These are phyloP conservation scores for Centropristis striata DNA, from an alignment of 2,113 vertebrate species.

Conservation along the genomic window DNA sequence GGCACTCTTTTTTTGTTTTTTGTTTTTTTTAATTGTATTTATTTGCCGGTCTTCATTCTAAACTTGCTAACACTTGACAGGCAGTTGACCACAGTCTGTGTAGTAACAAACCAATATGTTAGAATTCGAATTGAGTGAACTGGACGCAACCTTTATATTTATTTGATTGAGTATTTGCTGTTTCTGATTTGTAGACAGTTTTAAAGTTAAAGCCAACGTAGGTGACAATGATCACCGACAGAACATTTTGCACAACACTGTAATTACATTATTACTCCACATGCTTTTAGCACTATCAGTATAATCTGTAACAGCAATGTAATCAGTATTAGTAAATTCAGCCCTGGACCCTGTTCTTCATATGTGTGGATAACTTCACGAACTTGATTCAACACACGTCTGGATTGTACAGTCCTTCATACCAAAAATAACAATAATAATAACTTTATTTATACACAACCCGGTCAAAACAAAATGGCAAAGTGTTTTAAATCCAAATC, in stretches of 20 bases:
- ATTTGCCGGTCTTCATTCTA: slow-evolving; percentile 69
- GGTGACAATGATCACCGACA: not conserved
- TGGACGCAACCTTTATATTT: not conserved
- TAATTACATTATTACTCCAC: not conserved
- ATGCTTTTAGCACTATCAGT: not conserved
- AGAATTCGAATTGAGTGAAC: not conserved
- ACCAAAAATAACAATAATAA: no score
- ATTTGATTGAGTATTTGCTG: not conserved
- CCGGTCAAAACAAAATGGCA: no score
- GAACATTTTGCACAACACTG: not conserved
- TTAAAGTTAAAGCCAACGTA: not conserved
- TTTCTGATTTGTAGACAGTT: not conserved
- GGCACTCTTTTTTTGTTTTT: slow-evolving; percentile 21
- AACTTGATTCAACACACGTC: not conserved
- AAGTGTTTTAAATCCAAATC: no score
- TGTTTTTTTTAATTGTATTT: slow-evolving; percentile 57
- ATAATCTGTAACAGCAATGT: not conserved
- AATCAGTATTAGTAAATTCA: not conserved
- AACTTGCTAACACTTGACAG: slow-evolving; percentile 39
- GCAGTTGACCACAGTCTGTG: not conserved
- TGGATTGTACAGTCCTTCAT: not conserved
- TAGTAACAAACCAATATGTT: not conserved
- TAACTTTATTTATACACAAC: no score
- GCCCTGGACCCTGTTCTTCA: not conserved
- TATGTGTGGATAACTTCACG: not conserved